Evolutionary conservation across 2,888 invertebrate species (phyloP), one percentile per base, ranked within the genome.

Genomic region (Exephanes ischioxanthus): DNA sequence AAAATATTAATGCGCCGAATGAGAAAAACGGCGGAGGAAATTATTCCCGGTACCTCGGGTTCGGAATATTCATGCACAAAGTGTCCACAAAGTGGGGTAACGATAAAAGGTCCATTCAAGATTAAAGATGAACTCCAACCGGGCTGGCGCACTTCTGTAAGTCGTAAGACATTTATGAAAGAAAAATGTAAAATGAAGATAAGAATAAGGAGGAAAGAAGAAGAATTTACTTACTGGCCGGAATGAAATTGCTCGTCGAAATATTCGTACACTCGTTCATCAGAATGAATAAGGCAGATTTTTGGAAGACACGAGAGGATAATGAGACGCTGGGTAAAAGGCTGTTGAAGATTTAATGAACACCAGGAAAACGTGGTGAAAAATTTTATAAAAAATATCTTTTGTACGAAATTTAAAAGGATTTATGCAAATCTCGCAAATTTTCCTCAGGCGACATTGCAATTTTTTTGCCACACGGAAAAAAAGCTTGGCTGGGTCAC

Each of bases 1-100:
- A 58, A 77, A 83, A 72, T 72, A 72, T 78, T 77, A 55, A 66
- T 55, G 22, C 3, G 11, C 14, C 53, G 58, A 48, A 77, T 33
- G 33, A 76, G 68, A 22, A 41, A 72, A 58, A 72, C 55, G 61
- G 48, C 48, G 14, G 45, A 26, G 53, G 37, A 45, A 73, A 45
- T 73, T 61, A 45, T 73, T 30, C 45, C 22, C 22, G 1, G 41
- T 37, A 11, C 19, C 37, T 58, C 41, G 1, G 11, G 14, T 30
- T 48, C 7, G 61, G 61, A 33, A 67, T 75, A 75, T 63, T 63
- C 48, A 75, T 48, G 48, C 9, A 19, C 51, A 33, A 63, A 63
- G 33, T 63, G 58, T 61, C 26, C 22, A 30, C 30, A 63, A 61
- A 63, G n/a, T 30, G 63, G 63, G 16, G 45, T 37, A 22, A 14